These are phyloP conservation scores for Monoplex corrugatus DNA, from an alignment of 2,888 invertebrate species.

Conservation along the genomic window DNA sequence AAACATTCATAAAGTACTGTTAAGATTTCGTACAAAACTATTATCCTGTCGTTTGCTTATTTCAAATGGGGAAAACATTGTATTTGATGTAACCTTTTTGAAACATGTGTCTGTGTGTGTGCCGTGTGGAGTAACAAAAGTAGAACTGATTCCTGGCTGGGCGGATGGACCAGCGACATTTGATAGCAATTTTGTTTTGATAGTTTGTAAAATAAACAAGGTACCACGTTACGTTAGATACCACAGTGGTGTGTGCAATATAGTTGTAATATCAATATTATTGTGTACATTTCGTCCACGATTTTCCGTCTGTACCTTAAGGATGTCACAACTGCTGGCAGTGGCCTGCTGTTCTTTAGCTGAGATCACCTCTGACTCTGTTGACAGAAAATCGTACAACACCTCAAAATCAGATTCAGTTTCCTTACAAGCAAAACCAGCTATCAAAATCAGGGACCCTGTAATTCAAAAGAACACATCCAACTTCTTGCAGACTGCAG, in stretches of 20 bases:
- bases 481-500: neutral
- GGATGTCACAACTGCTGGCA: neutral
- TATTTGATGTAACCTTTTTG: neutral
- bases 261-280: neutral
- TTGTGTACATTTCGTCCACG: neutral
- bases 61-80: neutral
- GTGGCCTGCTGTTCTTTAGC: neutral
- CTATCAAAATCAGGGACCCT: neutral
- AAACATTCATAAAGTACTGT: neutral
- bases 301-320: neutral
- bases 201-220: neutral
- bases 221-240: neutral
- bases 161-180: neutral
- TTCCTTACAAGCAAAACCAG: neutral
- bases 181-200: neutral
- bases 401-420: neutral
- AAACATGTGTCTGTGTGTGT: neutral
- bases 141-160: neutral
- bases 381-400: neutral
- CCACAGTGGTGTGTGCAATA: neutral
- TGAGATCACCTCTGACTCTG: neutral
- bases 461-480: neutral
- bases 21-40: neutral
- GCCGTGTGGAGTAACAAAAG: neutral
- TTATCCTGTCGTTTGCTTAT: neutral